Conservation (phyloP, 2,888 invertebrate genomes). For the Meteorus colon region DNA sequence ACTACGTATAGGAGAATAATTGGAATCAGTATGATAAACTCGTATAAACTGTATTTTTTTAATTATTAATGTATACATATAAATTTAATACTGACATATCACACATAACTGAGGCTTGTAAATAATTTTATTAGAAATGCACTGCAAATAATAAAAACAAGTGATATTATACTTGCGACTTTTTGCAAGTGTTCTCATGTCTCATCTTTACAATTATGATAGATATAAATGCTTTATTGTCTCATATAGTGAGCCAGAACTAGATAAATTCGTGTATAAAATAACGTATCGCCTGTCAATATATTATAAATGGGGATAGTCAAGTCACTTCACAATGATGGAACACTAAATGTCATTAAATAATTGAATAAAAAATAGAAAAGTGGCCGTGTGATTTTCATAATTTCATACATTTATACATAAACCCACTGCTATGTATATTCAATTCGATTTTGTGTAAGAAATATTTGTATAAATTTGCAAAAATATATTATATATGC, state of each 20-base stretch:
- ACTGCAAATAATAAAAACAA: slow-evolving; percentile 11
- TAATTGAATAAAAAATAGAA: slow-evolving; percentile 18
- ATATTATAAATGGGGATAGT: background rate
- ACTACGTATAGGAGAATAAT: background rate
- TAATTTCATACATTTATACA: background rate
- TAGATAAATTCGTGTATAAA: slow-evolving; percentile 24
- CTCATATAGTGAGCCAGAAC: slow-evolving; percentile 42
- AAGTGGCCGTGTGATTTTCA: slow-evolving; percentile 8
- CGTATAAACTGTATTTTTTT: slow-evolving; percentile 10
- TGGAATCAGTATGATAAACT: background rate
- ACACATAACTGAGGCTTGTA: slow-evolving; percentile 25
- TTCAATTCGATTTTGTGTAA: background rate
- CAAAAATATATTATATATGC: slow-evolving; percentile 13
- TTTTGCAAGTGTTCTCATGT: slow-evolving; percentile 12
- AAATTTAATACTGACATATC: slow-evolving; percentile 29
- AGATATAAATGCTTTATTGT: slow-evolving; percentile 38
- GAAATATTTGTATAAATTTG: slow-evolving; percentile 3
- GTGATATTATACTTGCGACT: slow-evolving; percentile 24
- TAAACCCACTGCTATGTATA: background rate
- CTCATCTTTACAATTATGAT: background rate
- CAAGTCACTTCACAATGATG: background rate
- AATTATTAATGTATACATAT: background rate
- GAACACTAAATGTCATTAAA: background rate
- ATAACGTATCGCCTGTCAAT: background rate
- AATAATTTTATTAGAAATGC: slow-evolving; percentile 3